A percentile compares a stretch with the other conserved stretches of the same genome.
Evolutionary conservation across 2,888 invertebrate genomes (phyloP).

Genomic region (Desoria tigrina): DNA sequence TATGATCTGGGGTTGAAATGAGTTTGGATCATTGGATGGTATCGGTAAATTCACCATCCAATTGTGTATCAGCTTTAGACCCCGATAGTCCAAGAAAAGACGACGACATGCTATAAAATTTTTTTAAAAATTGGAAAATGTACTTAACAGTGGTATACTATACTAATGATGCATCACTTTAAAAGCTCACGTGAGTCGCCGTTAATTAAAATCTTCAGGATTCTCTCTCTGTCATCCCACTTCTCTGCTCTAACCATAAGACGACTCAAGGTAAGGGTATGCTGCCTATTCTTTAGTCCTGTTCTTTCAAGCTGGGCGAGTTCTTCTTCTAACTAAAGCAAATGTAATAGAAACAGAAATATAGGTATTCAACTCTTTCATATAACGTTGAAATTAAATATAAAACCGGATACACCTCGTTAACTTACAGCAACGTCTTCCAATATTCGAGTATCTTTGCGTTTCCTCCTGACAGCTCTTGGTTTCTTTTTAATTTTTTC

Average conservation of each 20-base stretch:
- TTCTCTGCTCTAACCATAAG: constrained; percentile 91
- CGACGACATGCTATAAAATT: constrained; percentile 81
- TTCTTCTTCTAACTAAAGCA: constrained; percentile 73
- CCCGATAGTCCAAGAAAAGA: constrained; percentile 90
- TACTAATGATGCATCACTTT: too few relatives aligned
- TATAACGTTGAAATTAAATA: constrained; percentile 18
- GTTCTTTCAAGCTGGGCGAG: constrained; percentile 74
- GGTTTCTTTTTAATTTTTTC: constrained; percentile 57
- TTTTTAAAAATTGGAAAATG: too few relatives aligned
- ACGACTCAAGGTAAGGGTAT: constrained; percentile 84
- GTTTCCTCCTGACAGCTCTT: constrained; percentile 59
- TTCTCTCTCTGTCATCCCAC: constrained; percentile 67
- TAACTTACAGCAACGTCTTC: constrained; percentile 66
- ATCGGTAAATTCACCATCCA: constrained; percentile 81
- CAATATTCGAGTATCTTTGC: constrained; percentile 60
- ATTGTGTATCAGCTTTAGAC: constrained; percentile 82
- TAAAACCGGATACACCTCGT: neutral
- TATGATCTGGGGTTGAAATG: constrained; percentile 37
- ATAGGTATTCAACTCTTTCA: neutral
- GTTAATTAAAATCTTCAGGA: constrained; percentile 75
- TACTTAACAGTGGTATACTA: too few relatives aligned
- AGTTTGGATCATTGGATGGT: constrained; percentile 51
- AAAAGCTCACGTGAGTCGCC: constrained; percentile 80
- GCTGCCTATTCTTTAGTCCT: constrained; percentile 83
- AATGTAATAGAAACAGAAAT: constrained; percentile 20